Evolutionary conservation across 2,797 vertebrate genomes (phyloP).

Genomic region (Myotis pilosus): DNA sequence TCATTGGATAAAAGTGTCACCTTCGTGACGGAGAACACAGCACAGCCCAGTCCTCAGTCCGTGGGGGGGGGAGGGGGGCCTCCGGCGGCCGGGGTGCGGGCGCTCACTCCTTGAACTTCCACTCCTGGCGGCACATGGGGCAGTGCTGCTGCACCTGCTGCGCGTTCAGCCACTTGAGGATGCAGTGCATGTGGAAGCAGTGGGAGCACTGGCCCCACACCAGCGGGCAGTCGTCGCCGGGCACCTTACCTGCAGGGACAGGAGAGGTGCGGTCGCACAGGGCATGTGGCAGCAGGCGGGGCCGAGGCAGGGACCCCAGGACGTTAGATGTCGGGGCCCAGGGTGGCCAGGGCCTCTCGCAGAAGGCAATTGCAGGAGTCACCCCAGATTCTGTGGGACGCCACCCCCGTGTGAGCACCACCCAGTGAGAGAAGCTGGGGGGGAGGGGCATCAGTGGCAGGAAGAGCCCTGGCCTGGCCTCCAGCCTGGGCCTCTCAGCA

Average conservation of each 20-base stretch:
- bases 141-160: conserved; percentile 99
- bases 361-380: no score
- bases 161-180: conserved; percentile 98
- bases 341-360: neutral
- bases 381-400: rapidly evolving
- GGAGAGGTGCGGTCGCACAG: neutral
- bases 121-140: conserved; percentile 98
- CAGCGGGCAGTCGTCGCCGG: conserved; percentile 96
- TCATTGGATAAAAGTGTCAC: conserved; percentile 51
- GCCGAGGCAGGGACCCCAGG: neutral
- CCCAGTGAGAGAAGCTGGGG: neutral
- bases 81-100: rapidly evolving
- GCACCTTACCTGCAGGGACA: conserved; percentile 91
- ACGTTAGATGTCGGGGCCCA: rapidly evolving
- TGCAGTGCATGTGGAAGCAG: conserved; percentile 99
- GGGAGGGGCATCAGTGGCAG: neutral
- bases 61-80: no score
- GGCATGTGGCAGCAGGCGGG: rapidly evolving
- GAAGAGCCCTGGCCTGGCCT: neutral
- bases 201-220: conserved; percentile 99
- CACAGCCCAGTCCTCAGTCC: neutral
- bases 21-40: neutral
- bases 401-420: neutral
- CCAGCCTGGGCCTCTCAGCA: neutral
- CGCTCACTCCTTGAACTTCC: conserved; percentile 96